Percentiles rank a stretch among this genome's conserved stretches.
Conservation (phyloP, 2,888 invertebrate species). For the Drosophila percnosoma region DNA sequence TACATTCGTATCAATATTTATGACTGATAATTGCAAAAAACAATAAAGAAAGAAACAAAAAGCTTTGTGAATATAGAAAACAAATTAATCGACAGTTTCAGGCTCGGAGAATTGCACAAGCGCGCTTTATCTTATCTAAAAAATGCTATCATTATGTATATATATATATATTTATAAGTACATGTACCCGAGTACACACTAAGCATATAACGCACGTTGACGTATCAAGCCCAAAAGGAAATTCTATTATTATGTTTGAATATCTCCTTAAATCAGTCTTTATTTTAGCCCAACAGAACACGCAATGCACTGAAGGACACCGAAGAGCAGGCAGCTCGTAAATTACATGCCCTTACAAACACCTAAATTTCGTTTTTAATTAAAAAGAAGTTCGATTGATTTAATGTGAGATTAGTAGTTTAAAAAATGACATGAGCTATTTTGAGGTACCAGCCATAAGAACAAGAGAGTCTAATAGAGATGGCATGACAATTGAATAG, state of each 20-base stretch:
- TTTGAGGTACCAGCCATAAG: not conserved
- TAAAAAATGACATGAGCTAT: not conserved
- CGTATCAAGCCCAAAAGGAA: slow-evolving; percentile 52
- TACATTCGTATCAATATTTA: slow-evolving; percentile 9
- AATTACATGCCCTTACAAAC: not conserved
- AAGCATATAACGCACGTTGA: slow-evolving; percentile 41
- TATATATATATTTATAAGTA: slow-evolving; percentile 10
- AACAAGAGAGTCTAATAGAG: not conserved
- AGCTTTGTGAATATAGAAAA: slow-evolving; percentile 2
- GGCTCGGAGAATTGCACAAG: slow-evolving; percentile 37
- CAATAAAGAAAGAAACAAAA: slow-evolving; percentile 1
- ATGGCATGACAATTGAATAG: not conserved
- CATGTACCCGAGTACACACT: not conserved
- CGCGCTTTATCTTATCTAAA: slow-evolving; percentile 62
- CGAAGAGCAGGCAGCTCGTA: not conserved
- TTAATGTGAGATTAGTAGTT: not conserved
- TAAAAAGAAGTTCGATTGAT: not conserved
- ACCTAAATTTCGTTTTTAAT: not conserved
- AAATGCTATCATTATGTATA: slow-evolving; percentile 12
- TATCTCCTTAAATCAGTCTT: not conserved
- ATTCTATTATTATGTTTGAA: not conserved
- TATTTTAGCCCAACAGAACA: slow-evolving; percentile 13
- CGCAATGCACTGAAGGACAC: slow-evolving; percentile 18
- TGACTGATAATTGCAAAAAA: slow-evolving; percentile 21
- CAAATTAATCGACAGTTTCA: slow-evolving; percentile 47